Evolutionary conservation across 2,888 invertebrate species (phyloP), one percentile per base, ranked within the genome.

Genomic region (Agonopterix alstromeriana): DNA sequence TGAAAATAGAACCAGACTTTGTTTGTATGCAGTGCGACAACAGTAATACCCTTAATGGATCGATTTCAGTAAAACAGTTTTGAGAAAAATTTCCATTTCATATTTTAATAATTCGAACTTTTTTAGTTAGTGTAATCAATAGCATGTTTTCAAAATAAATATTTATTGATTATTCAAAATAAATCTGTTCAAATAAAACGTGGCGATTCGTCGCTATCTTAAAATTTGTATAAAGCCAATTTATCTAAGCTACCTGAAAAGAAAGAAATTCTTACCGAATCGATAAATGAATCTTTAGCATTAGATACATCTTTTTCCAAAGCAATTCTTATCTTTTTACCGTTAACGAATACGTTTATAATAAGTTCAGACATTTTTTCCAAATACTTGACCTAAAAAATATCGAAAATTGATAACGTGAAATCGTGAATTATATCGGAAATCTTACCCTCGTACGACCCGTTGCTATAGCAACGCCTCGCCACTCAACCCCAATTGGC

Each of bases 391-490:
- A 73, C 74, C 73, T 72, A 74, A 76, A 49, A 76, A 82, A 78
- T 82, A 85, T 85, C 81, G 82, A 79, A 81, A 81, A 77, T 72
- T 75, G 77, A 78, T 75, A 77, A 63, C 58, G 53, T 48, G 57
- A 38, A 42, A 42, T 64, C 69, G 72, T 67, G 63, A 60, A 56
- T 60, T 63, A 59, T 82, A 85, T 84, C 75, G 84, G 79, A 85
- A 83, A 86, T 84, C 82, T 75, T 77, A 73, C 82, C 83, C 82
- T 73, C 73, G 52, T 53, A 55, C 63, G 71, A 65, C 70, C 73
- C 69, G 88, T 86, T 57, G 68, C 56, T 74, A 86, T 84, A 65
- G 73, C 73, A 73, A 88, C 87, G 73, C 73, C 67, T 63, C 71
- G 67, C 56, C 71, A 60, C 53, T 61, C 64, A 60, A 70, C 76